phyloP scores from a whole-genome alignment of 2,888 invertebrate genomes.

The Sarcophaga caerulescens region DNA sequence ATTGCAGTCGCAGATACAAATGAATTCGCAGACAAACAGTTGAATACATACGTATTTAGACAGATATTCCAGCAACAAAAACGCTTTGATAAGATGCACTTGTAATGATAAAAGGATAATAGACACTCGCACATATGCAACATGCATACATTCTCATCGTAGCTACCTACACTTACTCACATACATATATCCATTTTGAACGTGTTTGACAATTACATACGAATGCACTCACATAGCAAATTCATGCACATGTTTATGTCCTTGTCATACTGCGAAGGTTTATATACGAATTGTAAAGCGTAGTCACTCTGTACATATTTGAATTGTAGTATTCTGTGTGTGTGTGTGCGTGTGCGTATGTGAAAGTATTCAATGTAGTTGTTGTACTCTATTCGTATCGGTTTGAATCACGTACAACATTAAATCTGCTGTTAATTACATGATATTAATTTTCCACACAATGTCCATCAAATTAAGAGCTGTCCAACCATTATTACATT shows the following conservation, averaged over 20 bases:
- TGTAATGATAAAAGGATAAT: slow-evolving; percentile 41
- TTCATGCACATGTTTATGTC: neutral
- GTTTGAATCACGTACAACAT: slow-evolving; percentile 75
- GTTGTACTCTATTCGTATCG: slow-evolving; percentile 56
- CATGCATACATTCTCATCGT: neutral
- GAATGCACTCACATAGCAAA: slow-evolving; percentile 37
- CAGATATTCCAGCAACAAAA: neutral
- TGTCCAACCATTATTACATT: slow-evolving; percentile 10
- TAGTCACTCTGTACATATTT: slow-evolving; percentile 67
- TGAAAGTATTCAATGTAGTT: neutral
- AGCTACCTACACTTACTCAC: neutral
- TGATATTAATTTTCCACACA: slow-evolving; percentile 79
- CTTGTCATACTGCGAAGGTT: slow-evolving; percentile 8
- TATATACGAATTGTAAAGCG: neutral
- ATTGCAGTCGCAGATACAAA: slow-evolving; percentile 13
- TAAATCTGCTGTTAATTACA: slow-evolving; percentile 79
- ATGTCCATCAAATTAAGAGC: slow-evolving; percentile 38
- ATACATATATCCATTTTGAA: slow-evolving; percentile 12
- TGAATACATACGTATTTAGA: neutral
- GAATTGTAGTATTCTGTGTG: neutral
- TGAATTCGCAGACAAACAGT: neutral
- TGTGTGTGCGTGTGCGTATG: slow-evolving; percentile 5
- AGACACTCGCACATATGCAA: neutral
- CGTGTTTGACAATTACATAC: slow-evolving; percentile 46
- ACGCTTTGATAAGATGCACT: slow-evolving; percentile 24